Percentiles rank a stretch among this genome's conserved stretches.
Conservation (phyloP, 1,140 invertebrate species). For the Oscheius sp. region DNA sequence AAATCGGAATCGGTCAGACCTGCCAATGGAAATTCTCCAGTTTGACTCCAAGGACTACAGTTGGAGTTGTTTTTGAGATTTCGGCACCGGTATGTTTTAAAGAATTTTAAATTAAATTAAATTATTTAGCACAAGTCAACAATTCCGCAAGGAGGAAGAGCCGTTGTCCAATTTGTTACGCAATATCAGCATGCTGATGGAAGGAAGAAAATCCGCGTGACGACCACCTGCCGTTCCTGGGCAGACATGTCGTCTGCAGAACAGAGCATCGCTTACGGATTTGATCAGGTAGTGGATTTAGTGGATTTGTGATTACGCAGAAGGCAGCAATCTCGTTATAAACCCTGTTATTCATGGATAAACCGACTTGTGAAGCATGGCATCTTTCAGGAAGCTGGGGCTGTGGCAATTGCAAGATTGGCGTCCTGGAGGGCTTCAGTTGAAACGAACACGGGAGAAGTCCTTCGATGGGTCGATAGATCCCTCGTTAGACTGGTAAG, state of each 20-base stretch:
- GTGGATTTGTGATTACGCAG: too few relatives aligned
- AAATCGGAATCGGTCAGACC: constrained; percentile 92
- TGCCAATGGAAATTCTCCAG: constrained; percentile 97
- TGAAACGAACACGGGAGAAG: constrained; percentile 87
- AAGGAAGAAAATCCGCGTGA: constrained; percentile 88
- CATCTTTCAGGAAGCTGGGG: constrained; percentile 70
- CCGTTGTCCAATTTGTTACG: constrained; percentile 95
- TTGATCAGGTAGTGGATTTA: constrained; percentile 52
- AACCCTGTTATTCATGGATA: background rate
- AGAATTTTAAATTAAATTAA: too few relatives aligned
- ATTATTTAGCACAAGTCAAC: constrained; percentile 77
- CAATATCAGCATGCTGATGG: constrained; percentile 96
- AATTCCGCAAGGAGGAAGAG: constrained; percentile 87
- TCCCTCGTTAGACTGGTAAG: constrained; percentile 90
- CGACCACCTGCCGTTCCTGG: constrained; percentile 90
- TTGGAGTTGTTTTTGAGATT: constrained; percentile 93
- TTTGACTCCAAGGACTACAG: constrained; percentile 83
- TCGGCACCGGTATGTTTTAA: constrained; percentile 73
- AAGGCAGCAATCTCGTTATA: too few relatives aligned
- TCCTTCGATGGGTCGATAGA: constrained; percentile 93
- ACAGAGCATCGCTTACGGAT: constrained; percentile 71
- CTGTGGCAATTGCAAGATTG: constrained; percentile 91
- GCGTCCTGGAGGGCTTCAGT: constrained; percentile 89
- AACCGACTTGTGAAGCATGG: background rate
- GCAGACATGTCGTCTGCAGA: constrained; percentile 64